Evolutionary conservation across 1,140 invertebrate species (phyloP), one percentile per base, ranked within the genome.

Genomic region (Vanessa atalanta): DNA sequence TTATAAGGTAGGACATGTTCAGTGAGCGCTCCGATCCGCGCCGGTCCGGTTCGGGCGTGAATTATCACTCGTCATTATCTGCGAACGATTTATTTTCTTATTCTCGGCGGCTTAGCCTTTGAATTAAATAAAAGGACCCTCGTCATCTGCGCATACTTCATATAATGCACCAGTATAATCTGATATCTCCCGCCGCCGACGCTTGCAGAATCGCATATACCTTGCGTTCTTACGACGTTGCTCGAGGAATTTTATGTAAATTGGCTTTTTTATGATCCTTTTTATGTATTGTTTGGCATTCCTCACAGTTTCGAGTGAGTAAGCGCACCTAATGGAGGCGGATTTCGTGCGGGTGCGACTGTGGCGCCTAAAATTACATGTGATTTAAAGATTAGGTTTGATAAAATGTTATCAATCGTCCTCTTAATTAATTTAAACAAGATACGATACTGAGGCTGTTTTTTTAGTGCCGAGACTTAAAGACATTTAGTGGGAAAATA

Each of bases 11-110:
- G 66, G 70, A 76, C 68, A 61, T 64, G 77, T 78, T 77, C 70
- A 75, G 53, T 57, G 72, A 64, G 64, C 68, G 69, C 71, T 48
- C 60, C 43, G 43, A 5, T 66, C 60, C 60, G 75, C 68, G 50
- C 76, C 60, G 75, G 72, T 55, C 76, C 71, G 75, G 76, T 76
- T 70, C 75, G 73, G 75, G 83, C 79, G 85, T 80, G 82, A 87
- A 86, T 89, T 88, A 88, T 88, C 85, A 81, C 85, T 85, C 73
- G 80, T 83, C 81, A 86, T 88, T 89, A 89, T 89, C 84, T 77
- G 83, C 77, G 73, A 81, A 77, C 78, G 74, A 86, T 82, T 88
- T 84, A 87, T 85, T 83, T 82, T 84, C 78, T 76, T 78, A 76
- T 57, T 73, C 70, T 66, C 70, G 77, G 80, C 86, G 84, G 85